Base-by-base conservation (phyloP, 2,888 invertebrate genomes). In the Hemithea aestivaria region DNA sequence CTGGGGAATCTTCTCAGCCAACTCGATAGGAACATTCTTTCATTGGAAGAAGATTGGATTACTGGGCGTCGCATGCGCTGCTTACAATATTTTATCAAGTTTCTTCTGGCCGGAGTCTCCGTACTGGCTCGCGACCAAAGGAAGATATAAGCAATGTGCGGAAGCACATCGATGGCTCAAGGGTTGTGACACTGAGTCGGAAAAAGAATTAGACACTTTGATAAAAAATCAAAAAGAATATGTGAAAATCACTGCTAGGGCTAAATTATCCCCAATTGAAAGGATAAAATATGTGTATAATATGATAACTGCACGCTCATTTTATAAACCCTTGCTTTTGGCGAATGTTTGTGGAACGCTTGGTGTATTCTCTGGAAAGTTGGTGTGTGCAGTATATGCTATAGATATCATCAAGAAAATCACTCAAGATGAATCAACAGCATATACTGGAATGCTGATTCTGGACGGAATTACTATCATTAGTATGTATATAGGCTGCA, bases 371-470 rank as follows among this genome's bases (percentile, higher is more conserved):
- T 16, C 16, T 16, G 73, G 73, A 0, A 74, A 74, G 48, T 34
- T 66, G n/a, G 54, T 69, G 0, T 66, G 53, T 37, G 51, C 60
- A 1, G 37, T 69, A 0, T 74, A 68, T 20, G 67, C 65, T 3
- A 48, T 72, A 12, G 73, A 73, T 40, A 62, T 73, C 12, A 48
- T 70, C 10, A 70, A 62, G 29, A 62, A 60, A 31, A 67, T 73
- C 8, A 69, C 66, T 0, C 28, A 39, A 0, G 58, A 42, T 20
- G 65, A 70, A 40, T 33, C 45, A 0, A 55, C 60, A 0, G 71
- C 73, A 0, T 73, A 73, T n/a, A 47, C 39, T 0, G 61, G 54
- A 2, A 70, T 75, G 66, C 37, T 73, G n/a, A 59, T 70, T 24
- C 46, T 74, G 27, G 73, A 74, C 27, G 75, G 67, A 1, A 41